These are phyloP conservation scores for Nylanderia fulva DNA, from an alignment of 1,140 invertebrate species.

Conservation along the genomic window DNA sequence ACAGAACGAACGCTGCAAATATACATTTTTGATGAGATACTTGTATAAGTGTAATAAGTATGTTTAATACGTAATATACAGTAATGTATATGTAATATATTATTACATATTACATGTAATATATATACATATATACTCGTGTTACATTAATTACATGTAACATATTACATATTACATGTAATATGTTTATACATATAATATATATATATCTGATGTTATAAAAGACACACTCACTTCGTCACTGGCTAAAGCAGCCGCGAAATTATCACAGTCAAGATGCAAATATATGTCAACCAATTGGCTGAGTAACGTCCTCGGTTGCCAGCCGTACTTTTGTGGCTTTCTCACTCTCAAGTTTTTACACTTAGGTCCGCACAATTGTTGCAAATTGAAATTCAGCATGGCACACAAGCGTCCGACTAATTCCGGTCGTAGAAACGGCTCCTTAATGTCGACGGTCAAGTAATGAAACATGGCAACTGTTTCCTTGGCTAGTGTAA, in stretches of 20 bases:
- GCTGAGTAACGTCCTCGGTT: slow-evolving; percentile 95
- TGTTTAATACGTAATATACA: background rate
- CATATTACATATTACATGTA: too few relatives aligned
- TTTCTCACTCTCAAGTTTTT: slow-evolving; percentile 98
- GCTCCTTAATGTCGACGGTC: slow-evolving; percentile 96
- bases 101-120: background rate
- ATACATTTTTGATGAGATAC: background rate
- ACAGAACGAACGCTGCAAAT: slow-evolving; percentile 94
- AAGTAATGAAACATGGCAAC: slow-evolving; percentile 99
- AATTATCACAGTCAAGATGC: slow-evolving; percentile 96
- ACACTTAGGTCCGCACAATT: slow-evolving; percentile 98
- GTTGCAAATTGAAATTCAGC: slow-evolving; percentile 98
- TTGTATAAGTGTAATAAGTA: too few relatives aligned
- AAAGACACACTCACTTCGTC: slow-evolving; percentile 90
- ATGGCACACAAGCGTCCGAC: slow-evolving; percentile 97
- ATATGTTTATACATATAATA: background rate
- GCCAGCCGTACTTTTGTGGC: slow-evolving; percentile 98
- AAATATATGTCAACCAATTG: slow-evolving; percentile 98
- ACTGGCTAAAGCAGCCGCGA: slow-evolving; percentile 94
- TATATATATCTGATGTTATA: background rate
- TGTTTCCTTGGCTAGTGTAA: slow-evolving; percentile 97
- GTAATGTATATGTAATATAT: background rate
- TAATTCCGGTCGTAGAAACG: slow-evolving; percentile 96
- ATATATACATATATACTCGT: background rate
- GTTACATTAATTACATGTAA: too few relatives aligned